Percentiles rank a stretch among this genome's conserved stretches.
phyloP scores from a whole-genome alignment of 2,113 vertebrate genomes.

The Actenoides lindsayi region DNA sequence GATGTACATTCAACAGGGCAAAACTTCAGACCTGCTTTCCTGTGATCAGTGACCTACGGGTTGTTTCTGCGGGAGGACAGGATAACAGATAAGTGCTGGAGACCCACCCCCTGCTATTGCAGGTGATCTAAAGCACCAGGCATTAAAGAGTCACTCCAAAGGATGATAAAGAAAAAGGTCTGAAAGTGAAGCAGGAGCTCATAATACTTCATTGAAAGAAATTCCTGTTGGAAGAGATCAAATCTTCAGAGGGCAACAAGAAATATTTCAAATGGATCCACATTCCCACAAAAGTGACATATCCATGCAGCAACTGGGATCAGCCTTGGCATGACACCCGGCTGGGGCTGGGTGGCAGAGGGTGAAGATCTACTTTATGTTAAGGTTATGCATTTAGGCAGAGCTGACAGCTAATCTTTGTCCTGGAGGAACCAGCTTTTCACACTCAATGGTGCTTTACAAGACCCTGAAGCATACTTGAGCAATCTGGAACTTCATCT shows the following conservation, averaged over 20 bases:
- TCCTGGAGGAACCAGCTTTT: background rate
- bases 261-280: background rate
- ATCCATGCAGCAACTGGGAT: background rate
- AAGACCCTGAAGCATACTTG: background rate
- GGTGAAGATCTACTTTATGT: background rate
- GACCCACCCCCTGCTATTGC: background rate
- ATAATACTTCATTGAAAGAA: background rate
- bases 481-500: background rate
- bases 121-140: background rate
- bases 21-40: background rate
- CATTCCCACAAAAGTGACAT: background rate
- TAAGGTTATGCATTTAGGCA: background rate
- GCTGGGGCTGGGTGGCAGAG: background rate
- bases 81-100: background rate
- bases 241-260: background rate
- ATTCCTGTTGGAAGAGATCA: background rate
- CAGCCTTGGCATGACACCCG: background rate
- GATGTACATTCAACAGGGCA: background rate
- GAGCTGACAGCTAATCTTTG: background rate
- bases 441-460: background rate
- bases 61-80: background rate
- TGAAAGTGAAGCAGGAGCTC: background rate
- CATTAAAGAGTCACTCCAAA: background rate
- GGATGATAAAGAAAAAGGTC: background rate
- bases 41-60: background rate